Evolutionary conservation across 2,888 invertebrate genomes (phyloP).

Genomic region (Tryphoninae sp.): DNA sequence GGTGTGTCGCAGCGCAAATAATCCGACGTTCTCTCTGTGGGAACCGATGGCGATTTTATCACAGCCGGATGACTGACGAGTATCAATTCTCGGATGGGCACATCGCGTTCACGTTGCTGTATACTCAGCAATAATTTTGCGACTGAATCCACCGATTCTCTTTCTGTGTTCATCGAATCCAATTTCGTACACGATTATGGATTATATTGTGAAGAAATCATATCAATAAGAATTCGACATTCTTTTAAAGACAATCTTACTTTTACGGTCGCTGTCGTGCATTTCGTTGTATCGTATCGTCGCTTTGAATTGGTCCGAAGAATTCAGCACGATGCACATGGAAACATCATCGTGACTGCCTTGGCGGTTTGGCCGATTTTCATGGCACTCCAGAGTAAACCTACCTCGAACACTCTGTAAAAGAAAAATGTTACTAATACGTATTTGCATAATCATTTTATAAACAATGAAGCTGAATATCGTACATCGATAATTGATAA

Average conservation of each 20-base stretch:
- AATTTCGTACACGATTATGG: no score
- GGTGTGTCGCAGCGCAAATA: slow-evolving; percentile 76
- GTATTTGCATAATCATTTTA: background rate
- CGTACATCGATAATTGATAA: slow-evolving; percentile 72
- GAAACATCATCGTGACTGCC: slow-evolving; percentile 58
- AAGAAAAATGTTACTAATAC: background rate
- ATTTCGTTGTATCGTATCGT: slow-evolving; percentile 42
- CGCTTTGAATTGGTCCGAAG: slow-evolving; percentile 47
- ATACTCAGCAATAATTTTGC: slow-evolving; percentile 52
- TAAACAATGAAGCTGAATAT: slow-evolving; percentile 10
- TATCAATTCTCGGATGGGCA: slow-evolving; percentile 70
- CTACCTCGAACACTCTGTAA: slow-evolving; percentile 64
- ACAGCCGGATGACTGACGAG: slow-evolving; percentile 70
- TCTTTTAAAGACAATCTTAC: slow-evolving; percentile 15
- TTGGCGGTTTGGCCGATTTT: slow-evolving; percentile 10
- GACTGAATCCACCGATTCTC: slow-evolving; percentile 22
- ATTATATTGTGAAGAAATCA: background rate
- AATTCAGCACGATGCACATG: slow-evolving; percentile 60
- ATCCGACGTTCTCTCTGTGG: slow-evolving; percentile 60
- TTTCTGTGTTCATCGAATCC: background rate
- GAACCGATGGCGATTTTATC: slow-evolving; percentile 69
- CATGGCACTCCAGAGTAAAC: slow-evolving; percentile 43
- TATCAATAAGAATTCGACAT: no score
- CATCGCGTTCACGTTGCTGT: slow-evolving; percentile 64
- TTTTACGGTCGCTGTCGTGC: slow-evolving; percentile 30